Evolutionary conservation across 2,888 invertebrate genomes (phyloP), one percentile per base, ranked within the genome.

Genomic region (Lomographa bimaculata): DNA sequence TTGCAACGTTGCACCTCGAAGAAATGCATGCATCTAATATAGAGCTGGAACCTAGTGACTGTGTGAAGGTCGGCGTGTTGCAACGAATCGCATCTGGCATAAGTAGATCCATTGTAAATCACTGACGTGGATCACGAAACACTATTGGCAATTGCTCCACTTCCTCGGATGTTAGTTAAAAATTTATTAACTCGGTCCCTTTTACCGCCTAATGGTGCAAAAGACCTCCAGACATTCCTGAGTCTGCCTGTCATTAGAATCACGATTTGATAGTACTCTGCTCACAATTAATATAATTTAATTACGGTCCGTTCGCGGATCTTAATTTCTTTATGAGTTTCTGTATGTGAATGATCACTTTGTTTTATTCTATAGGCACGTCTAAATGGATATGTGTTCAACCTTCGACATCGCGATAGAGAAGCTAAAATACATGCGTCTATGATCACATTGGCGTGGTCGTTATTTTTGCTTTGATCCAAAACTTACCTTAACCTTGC

Each of bases 81-180:
- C 75, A 81, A 81, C 64, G 54, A 56, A 71, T 73, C 69, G 71
- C 70, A 71, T 63, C 60, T 59, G 64, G 69, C 72, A 69, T 66
- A 61, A 33, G 33, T 67, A 60, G 68, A 71, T 63, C 71, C 60
- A 76, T 79, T 79, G 77, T 82, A 54, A 55, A 58, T 61, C 49
- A 60, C 60, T 64, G 65, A 71, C 69, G 72, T 67, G 57, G 50
- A 71, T 74, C 80, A 80, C 80, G 78, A 79, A 53, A 52, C 26
- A 16, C 58, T 49, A 44, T 43, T 38, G 37, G 38, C 60, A 55
- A 62, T 65, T 68, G 69, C 63, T 67, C 68, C 53, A 68, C 55
- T 69, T 65, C 64, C 57, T 60, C 54, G 47, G 59, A 56, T 59
- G 42, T 50, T 54, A 27, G 32, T 37, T 37, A 37, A 42, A n/a